Conservation (phyloP, 2,888 invertebrate species). For the Hermodice carunculata region DNA sequence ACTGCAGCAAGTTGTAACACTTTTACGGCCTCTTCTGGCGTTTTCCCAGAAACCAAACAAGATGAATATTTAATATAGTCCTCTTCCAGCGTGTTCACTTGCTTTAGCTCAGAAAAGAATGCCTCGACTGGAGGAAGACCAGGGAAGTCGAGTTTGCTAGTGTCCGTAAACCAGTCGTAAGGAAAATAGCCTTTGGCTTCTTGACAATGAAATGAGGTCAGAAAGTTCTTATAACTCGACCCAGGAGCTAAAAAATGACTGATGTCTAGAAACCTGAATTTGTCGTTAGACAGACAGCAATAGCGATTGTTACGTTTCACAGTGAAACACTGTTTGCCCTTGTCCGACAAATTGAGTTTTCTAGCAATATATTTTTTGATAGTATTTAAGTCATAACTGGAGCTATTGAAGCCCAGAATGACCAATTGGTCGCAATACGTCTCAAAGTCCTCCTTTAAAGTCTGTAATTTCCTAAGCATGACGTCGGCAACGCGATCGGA, state of each 20-base stretch:
- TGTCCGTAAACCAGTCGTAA: constrained; percentile 4
- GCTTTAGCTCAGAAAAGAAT: background rate
- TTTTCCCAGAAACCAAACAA: no score
- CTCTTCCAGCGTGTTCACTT: background rate
- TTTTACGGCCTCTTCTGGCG: background rate
- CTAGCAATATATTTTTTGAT: constrained; percentile 2
- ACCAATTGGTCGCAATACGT: no score
- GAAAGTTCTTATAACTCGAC: background rate
- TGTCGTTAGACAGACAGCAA: background rate
- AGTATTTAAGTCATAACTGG: constrained; percentile 2
- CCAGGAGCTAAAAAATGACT: background rate
- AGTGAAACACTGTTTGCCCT: background rate
- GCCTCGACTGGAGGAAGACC: constrained; percentile 13
- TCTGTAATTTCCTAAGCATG: no score
- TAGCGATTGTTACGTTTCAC: background rate
- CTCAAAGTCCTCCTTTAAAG: no score
- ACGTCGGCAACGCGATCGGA: no score
- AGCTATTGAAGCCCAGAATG: no score
- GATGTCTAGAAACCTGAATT: constrained; percentile 5
- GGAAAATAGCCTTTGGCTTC: constrained; percentile 10
- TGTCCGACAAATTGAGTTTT: background rate
- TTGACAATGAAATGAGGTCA: background rate
- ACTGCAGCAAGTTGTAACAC: no score
- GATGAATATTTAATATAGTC: background rate
- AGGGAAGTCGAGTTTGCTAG: background rate